Base-by-base conservation (phyloP, 2,888 invertebrate genomes). In the Erannis defoliaria region DNA sequence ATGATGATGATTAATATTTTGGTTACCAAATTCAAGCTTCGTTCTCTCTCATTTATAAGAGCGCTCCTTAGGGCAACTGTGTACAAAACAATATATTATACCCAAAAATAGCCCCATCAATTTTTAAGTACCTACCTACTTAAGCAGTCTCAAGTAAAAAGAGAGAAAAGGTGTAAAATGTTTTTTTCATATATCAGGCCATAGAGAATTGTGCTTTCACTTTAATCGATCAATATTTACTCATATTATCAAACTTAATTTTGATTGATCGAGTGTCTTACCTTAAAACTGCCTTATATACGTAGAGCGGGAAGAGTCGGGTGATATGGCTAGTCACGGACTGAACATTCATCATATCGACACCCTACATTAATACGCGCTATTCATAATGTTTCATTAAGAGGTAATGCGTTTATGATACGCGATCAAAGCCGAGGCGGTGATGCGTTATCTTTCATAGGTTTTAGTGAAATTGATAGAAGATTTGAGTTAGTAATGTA, bases 301-400 rank as follows among this genome's bases (percentile, higher is more conserved):
- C 76, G 78, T 81, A 85, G 33, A 33, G 83, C 83, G 81, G 82
- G 86, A 89, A 84, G 35, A 62, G 42, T 23, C 77, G 77, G 82
- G 80, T 78, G 81, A 79, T 82, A 76, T 67, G 72, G 83, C 92
- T 68, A 89, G 93, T 93, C 93, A 93, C 87, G 75, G 77, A 40
- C 68, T 62, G 69, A 77, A 76, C 90, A 93, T 93, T 89, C 84
- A 91, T 93, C 92, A 93, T 77, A 86, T 84, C 80, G 84, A 83
- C 82, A 75, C 89, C 90, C 61, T 78, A 79, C 83, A 81, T 82
- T 86, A 87, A 88, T 85, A 86, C 82, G 82, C 82, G 77, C 83
- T 86, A 89, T 90, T 87, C 86, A 90, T 91, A 90, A 91, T 87
- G 88, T 93, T 90, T 93, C 90, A 90, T 93, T 92, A 90, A 85